phyloP scores from a whole-genome alignment of 2,797 vertebrate genomes.

The Pitangus sulphuratus region DNA sequence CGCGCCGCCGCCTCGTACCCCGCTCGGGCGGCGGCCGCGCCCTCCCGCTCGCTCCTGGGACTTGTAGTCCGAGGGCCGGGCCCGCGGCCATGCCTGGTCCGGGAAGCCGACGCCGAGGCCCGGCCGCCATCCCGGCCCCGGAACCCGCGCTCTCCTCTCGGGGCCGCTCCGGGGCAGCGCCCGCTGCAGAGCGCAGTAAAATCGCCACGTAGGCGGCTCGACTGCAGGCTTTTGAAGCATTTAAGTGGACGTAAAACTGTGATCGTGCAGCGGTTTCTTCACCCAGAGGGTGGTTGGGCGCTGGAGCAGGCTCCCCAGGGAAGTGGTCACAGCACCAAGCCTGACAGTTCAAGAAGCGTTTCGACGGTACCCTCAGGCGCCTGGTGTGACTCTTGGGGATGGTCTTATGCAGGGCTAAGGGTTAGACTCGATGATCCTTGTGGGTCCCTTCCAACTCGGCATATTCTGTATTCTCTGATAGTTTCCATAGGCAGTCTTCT shows the following conservation, averaged over 20 bases:
- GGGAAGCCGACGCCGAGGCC: neutral
- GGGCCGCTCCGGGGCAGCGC: too few species aligned
- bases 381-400: neutral
- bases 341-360: neutral
- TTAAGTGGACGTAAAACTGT: rapidly evolving
- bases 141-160: neutral
- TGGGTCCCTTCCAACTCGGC: neutral
- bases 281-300: neutral
- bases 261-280: neutral
- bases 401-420: neutral
- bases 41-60: conserved; percentile 23
- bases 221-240: rapidly evolving
- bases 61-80: neutral
- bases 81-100: neutral
- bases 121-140: neutral
- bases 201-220: rapidly evolving
- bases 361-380: neutral
- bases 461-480: neutral
- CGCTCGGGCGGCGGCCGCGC: neutral
- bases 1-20: neutral
- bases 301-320: neutral
- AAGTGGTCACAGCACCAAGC: neutral
- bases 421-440: neutral
- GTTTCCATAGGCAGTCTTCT: rapidly evolving
- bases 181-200: rapidly evolving